Percentiles rank a stretch among this genome's conserved stretches.
Evolutionary conservation across 2,113 vertebrate genomes (phyloP).

Genomic region (Colossoma macropomum): DNA sequence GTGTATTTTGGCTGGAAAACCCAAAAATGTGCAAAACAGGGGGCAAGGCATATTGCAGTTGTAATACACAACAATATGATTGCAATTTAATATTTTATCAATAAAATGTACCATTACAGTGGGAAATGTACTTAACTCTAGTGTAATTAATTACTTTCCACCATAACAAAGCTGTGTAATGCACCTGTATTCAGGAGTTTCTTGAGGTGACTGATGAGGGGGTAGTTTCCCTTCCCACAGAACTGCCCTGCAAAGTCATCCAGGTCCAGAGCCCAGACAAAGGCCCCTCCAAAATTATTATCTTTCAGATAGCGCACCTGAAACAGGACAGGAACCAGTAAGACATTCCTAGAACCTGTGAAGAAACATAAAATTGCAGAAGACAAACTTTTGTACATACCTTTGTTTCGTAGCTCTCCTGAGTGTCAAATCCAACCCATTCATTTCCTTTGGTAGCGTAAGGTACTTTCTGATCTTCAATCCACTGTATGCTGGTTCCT

Average conservation of each 20-base stretch:
- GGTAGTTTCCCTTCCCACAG: constrained; percentile 77
- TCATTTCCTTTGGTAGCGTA: constrained; percentile 73
- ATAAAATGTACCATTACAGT: no score
- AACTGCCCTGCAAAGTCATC: constrained; percentile 82
- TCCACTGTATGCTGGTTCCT: constrained; percentile 67
- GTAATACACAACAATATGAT: no score
- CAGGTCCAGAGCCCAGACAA: constrained; percentile 81
- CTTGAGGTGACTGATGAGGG: constrained; percentile 74
- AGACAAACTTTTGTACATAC: constrained; percentile 57
- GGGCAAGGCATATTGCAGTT: no score
- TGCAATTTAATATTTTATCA: no score
- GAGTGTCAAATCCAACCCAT: constrained; percentile 81
- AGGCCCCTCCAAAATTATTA: constrained; percentile 78
- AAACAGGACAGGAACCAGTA: not conserved
- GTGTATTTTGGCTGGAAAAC: no score
- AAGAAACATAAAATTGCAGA: not conserved
- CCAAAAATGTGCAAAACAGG: no score
- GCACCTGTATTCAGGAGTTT: constrained; percentile 68
- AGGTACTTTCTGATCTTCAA: constrained; percentile 76
- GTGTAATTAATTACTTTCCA: no score
- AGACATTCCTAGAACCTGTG: not conserved
- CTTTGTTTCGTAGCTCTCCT: constrained; percentile 76
- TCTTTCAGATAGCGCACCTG: constrained; percentile 78
- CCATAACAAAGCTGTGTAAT: no score
- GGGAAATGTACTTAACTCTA: no score